Percentiles rank a stretch among this genome's conserved stretches.
Conservation (phyloP, 2,113 vertebrate genomes). For the Rhabdornis inornatus region DNA sequence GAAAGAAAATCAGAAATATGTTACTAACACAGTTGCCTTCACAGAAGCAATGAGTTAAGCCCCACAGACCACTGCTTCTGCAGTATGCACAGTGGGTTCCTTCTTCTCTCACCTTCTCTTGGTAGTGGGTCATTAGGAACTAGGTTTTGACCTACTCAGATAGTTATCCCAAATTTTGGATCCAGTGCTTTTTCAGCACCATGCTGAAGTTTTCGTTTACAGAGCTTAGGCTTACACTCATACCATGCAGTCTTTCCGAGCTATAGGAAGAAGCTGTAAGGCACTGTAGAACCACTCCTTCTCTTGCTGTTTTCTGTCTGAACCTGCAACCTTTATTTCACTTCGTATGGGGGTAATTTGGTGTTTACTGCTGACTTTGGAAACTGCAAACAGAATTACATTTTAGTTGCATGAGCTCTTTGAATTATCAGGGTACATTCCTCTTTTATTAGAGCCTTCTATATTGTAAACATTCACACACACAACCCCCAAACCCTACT, state of each 20-base stretch:
- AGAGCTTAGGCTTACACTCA: not conserved
- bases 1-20: not conserved
- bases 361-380: not conserved
- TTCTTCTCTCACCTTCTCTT: not conserved
- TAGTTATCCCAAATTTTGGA: not conserved
- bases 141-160: not conserved
- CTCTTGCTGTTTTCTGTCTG: not conserved
- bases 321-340: not conserved
- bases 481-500: not conserved
- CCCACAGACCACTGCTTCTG: not conserved
- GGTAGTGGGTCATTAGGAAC: not conserved
- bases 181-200: not conserved
- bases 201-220: not conserved
- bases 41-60: not conserved
- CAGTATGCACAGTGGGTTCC: not conserved
- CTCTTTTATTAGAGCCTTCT: not conserved
- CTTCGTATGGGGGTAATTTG: not conserved
- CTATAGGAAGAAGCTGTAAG: not conserved
- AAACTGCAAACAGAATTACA: not conserved
- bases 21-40: not conserved
- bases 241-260: not conserved
- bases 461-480: fast-evolving
- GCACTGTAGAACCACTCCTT: not conserved
- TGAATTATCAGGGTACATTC: not conserved
- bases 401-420: not conserved